Evolutionary conservation across 2,113 vertebrate species (phyloP).

Genomic region (Archocentrus centrarchus): DNA sequence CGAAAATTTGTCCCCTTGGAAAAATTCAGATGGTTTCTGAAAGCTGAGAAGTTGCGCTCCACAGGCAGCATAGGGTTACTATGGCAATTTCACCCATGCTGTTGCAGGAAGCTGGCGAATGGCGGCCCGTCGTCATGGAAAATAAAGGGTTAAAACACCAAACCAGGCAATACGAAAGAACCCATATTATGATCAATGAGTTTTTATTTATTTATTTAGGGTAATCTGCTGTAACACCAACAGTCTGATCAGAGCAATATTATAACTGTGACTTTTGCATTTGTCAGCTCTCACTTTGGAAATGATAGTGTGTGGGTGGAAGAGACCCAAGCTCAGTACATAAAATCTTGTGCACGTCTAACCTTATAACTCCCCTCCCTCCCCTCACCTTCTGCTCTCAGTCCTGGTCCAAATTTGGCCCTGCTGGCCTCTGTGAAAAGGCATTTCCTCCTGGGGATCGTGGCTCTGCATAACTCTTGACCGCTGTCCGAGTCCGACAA

Average conservation of each 20-base stretch:
- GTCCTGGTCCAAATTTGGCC: slow-evolving; percentile 86
- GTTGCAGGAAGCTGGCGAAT: too few species aligned
- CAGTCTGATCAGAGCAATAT: background rate
- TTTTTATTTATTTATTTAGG: too few species aligned
- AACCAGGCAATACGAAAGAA: too few species aligned
- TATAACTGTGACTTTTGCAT: background rate
- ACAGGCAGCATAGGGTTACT: too few species aligned
- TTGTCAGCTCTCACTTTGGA: slow-evolving; percentile 15
- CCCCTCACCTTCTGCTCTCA: slow-evolving; percentile 36
- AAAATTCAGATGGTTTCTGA: too few species aligned
- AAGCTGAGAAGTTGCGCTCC: too few species aligned
- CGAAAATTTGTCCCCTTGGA: too few species aligned
- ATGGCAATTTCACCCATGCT: too few species aligned
- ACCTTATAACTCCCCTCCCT: background rate
- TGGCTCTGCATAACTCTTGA: slow-evolving; percentile 67
- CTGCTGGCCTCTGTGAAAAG: slow-evolving; percentile 85
- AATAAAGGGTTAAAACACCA: too few species aligned
- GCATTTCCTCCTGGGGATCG: slow-evolving; percentile 79
- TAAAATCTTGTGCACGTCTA: slow-evolving; percentile 5
- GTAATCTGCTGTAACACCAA: too few species aligned
- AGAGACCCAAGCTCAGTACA: slow-evolving; percentile 21
- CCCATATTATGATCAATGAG: too few species aligned
- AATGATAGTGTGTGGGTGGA: slow-evolving; percentile 1
- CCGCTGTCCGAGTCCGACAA: slow-evolving; percentile 81
- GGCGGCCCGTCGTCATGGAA: too few species aligned